These are phyloP conservation scores for Psilopogon haemacephalus DNA, from an alignment of 2,113 vertebrate genomes.

Conservation along the genomic window DNA sequence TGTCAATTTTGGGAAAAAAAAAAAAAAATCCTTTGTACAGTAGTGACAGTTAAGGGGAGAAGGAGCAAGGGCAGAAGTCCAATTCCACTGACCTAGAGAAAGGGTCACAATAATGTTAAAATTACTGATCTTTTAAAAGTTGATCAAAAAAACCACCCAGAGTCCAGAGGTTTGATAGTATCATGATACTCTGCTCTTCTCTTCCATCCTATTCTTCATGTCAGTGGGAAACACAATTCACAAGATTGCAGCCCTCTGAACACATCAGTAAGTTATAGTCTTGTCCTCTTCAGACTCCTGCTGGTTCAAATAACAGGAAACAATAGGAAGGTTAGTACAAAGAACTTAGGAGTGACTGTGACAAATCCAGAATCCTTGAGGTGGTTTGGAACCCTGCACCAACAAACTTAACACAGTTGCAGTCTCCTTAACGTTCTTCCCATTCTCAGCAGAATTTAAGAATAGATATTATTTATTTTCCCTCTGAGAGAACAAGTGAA, in stretches of 20 bases:
- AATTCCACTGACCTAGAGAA: conserved; percentile 2
- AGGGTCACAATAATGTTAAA: background rate
- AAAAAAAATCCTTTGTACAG: background rate
- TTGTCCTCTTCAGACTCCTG: conserved; percentile 31
- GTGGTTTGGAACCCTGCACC: background rate
- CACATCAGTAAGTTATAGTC: conserved; percentile 5
- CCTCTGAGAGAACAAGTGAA: background rate
- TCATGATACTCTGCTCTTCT: conserved; percentile 1
- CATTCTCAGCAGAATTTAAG: background rate
- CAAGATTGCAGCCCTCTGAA: conserved; percentile 13
- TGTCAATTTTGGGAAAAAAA: background rate
- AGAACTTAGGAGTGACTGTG: background rate
- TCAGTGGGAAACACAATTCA: conserved; percentile 23
- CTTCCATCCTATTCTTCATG: conserved; percentile 31
- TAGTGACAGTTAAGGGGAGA: background rate
- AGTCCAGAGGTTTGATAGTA: background rate
- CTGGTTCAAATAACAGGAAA: conserved; percentile 31
- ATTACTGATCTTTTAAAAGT: background rate
- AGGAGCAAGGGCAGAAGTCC: background rate
- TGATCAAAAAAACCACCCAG: conserved; percentile 22
- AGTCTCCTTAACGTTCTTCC: background rate
- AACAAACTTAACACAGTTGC: background rate
- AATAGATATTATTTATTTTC: background rate
- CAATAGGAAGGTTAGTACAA: background rate
- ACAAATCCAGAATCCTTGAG: conserved; percentile 14